A percentile compares a stretch with the other conserved stretches of the same genome.
phyloP scores from a whole-genome alignment of 53 echinoderm and acorn worm genomes.

The Hippasteria phrygiana region DNA sequence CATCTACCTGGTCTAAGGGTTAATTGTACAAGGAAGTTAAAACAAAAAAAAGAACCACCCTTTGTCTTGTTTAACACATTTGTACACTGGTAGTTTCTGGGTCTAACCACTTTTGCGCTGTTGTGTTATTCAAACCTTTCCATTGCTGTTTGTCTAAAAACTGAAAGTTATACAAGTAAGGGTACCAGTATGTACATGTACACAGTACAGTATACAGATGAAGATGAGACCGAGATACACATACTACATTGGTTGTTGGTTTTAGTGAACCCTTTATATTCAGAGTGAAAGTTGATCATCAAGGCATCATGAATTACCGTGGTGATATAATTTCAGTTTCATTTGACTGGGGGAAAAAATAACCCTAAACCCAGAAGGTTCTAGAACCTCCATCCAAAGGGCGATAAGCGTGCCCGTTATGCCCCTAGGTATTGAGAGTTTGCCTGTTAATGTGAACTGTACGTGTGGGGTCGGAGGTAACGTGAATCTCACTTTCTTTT shows the following conservation, averaged over 20 bases:
- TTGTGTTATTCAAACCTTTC: too few relatives aligned
- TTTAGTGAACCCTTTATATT: neutral
- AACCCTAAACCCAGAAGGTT: neutral
- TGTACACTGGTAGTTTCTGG: too few relatives aligned
- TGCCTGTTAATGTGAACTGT: too few relatives aligned
- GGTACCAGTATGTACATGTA: neutral
- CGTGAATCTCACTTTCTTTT: neutral
- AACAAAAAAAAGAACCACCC: too few relatives aligned
- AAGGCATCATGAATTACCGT: neutral
- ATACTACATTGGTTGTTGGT: neutral
- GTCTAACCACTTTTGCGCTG: too few relatives aligned
- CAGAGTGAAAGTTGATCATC: conserved; percentile 9
- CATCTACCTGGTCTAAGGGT: too few relatives aligned
- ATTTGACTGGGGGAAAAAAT: neutral
- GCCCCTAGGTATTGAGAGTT: too few relatives aligned
- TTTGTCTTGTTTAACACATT: too few relatives aligned
- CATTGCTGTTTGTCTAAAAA: conserved; percentile 6
- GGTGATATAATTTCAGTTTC: conserved; percentile 6
- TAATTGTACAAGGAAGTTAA: too few relatives aligned
- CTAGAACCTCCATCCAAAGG: too few relatives aligned
- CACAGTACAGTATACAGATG: neutral
- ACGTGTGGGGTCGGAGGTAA: too few relatives aligned
- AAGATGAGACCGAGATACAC: neutral
- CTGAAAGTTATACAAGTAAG: neutral
- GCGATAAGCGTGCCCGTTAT: too few relatives aligned